phyloP scores from a whole-genome alignment of 2,888 invertebrate species.

The Mythimna albipuncta region DNA sequence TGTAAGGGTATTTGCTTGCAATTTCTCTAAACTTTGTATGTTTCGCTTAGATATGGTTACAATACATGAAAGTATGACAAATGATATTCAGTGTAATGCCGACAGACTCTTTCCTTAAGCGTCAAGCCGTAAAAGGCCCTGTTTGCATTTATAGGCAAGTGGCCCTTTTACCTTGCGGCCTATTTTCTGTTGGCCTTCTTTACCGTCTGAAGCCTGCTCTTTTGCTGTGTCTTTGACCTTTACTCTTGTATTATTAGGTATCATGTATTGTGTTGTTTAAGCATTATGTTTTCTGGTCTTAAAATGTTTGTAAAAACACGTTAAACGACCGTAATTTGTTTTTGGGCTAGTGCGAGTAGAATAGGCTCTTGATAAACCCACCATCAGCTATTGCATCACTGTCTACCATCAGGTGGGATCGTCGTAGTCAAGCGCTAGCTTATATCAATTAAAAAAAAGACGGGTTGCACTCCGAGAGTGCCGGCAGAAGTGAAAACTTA shows the following conservation, averaged over 20 bases:
- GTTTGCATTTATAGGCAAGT: conserved; percentile 40
- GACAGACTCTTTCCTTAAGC: conserved; percentile 1
- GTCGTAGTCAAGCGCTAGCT: too few species aligned
- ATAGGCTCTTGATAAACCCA: too few species aligned
- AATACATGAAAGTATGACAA: conserved; percentile 17
- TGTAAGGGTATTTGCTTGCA: not conserved
- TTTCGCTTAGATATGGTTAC: not conserved
- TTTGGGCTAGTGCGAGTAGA: too few species aligned
- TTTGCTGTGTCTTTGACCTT: conserved; percentile 40
- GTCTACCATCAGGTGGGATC: too few species aligned
- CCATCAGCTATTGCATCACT: too few species aligned
- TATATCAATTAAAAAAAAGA: too few species aligned
- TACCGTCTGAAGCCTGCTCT: conserved; percentile 32
- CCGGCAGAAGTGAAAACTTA: too few species aligned
- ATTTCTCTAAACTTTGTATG: not conserved
- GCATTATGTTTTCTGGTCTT: not conserved
- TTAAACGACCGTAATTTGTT: not conserved
- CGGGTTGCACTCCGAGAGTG: too few species aligned
- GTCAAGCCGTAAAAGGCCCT: conserved; percentile 16
- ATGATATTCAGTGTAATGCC: conserved; percentile 28
- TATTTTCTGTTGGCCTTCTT: conserved; percentile 31
- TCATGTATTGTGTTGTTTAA: conserved; percentile 10
- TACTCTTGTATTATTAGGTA: conserved; percentile 23
- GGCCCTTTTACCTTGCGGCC: conserved; percentile 21
- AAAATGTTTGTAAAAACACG: not conserved